These are phyloP conservation scores for Sepiola atlantica DNA, from an alignment of 2,888 invertebrate species.

Conservation along the genomic window DNA sequence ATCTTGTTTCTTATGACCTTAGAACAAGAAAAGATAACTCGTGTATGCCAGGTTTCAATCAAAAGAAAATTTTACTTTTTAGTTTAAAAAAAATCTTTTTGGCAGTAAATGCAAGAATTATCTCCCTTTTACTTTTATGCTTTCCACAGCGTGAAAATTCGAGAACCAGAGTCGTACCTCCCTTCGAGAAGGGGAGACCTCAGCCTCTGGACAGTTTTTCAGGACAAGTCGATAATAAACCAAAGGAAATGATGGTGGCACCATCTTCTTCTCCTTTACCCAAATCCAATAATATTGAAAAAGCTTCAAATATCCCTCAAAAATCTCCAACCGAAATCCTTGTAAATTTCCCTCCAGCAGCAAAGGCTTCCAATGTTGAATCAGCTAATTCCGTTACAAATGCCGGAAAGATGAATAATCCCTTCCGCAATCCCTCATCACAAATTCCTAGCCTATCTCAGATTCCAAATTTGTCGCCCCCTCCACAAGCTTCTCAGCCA, in stretches of 20 bases:
- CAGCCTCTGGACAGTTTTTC: conserved; percentile 2
- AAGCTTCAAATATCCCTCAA: not conserved
- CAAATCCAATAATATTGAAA: conserved; percentile 40
- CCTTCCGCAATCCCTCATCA: not conserved
- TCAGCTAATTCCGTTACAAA: not conserved
- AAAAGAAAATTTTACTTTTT: not conserved
- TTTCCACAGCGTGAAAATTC: conserved; percentile 40
- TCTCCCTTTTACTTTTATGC: conserved; percentile 42
- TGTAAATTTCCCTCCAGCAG: conserved; percentile 21
- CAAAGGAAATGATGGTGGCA: conserved; percentile 6
- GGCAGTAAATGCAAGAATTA: not conserved
- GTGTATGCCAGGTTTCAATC: not conserved
- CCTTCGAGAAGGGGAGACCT: conserved; percentile 41
- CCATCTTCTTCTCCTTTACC: conserved; percentile 35
- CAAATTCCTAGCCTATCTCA: conserved; percentile 38
- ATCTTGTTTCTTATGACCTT: not conserved
- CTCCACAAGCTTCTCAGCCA: not conserved
- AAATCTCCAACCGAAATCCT: conserved; percentile 37
- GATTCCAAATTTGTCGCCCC: not conserved
- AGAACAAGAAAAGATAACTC: not conserved
- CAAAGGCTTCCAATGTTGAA: not conserved
- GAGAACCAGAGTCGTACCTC: not conserved
- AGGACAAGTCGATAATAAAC: conserved; percentile 23
- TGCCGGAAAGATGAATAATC: not conserved
- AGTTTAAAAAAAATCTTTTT: too few relatives aligned